Evolutionary conservation across 2,888 invertebrate genomes (phyloP).

Genomic region (Watsonalla binaria): DNA sequence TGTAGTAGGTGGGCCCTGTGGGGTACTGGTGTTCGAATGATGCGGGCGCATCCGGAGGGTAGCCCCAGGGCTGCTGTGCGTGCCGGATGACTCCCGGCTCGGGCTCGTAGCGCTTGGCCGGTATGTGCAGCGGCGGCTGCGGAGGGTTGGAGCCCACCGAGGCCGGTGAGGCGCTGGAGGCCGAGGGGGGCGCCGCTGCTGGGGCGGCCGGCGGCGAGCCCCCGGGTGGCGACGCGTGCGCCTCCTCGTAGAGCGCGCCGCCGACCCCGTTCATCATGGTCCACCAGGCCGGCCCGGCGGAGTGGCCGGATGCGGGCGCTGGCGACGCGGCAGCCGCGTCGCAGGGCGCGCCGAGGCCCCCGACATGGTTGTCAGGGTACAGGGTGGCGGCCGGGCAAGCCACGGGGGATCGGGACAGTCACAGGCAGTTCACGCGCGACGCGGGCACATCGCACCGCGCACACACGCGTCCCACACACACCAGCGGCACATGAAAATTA

Average conservation of each 20-base stretch:
- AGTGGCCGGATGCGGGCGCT: slow-evolving; percentile 90
- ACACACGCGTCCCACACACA: slow-evolving; percentile 69
- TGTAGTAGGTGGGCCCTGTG: slow-evolving; percentile 85
- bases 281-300: slow-evolving; percentile 91
- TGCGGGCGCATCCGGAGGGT: slow-evolving; percentile 83
- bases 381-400: slow-evolving; percentile 90
- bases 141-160: slow-evolving; percentile 83
- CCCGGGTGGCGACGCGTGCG: slow-evolving; percentile 79
- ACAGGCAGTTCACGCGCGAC: slow-evolving; percentile 72
- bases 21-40: slow-evolving; percentile 85
- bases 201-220: slow-evolving; percentile 83
- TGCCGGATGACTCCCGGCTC: slow-evolving; percentile 87
- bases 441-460: slow-evolving; percentile 76
- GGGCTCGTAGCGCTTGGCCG: slow-evolving; percentile 87
- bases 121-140: slow-evolving; percentile 91
- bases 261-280: slow-evolving; percentile 89
- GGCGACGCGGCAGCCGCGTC: slow-evolving; percentile 83
- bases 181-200: slow-evolving; percentile 81
- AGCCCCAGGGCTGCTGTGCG: slow-evolving; percentile 87
- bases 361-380: slow-evolving; percentile 87
- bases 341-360: slow-evolving; percentile 83
- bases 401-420: slow-evolving; percentile 81
- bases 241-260: slow-evolving; percentile 88
- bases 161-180: slow-evolving; percentile 77
- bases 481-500: slow-evolving; percentile 75